Conservation (phyloP, 2,113 vertebrate species). For the Brevimyrus niger region DNA sequence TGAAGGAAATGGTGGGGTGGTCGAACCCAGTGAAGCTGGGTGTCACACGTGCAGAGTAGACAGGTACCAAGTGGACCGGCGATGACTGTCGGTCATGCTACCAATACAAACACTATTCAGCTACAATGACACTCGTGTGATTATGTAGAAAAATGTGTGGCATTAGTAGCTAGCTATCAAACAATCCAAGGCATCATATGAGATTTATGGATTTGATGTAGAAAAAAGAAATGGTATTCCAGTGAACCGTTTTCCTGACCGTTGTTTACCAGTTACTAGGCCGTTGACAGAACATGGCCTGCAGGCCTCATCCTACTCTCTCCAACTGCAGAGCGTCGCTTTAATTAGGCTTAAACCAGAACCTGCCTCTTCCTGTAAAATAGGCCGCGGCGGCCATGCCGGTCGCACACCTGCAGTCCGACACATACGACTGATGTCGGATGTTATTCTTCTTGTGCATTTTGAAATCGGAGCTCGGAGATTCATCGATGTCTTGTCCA, state of each 20-base stretch:
- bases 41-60: not conserved
- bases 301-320: not conserved
- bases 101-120: not conserved
- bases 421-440: not conserved
- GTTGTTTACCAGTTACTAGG: not conserved
- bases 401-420: not conserved
- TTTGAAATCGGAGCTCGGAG: not conserved
- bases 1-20: not conserved
- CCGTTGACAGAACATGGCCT: not conserved
- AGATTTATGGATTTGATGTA: not conserved
- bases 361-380: not conserved
- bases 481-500: not conserved
- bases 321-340: not conserved
- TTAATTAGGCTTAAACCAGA: not conserved
- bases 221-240: not conserved
- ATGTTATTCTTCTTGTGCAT: not conserved
- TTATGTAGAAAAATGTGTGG: not conserved
- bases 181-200: not conserved
- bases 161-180: not conserved
- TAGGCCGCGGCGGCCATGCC: not conserved
- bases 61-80: not conserved
- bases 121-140: not conserved
- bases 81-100: not conserved
- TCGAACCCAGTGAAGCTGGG: not conserved
- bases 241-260: not conserved